Base-by-base conservation (phyloP, 1,140 invertebrate species). In the Calliphora vicina region DNA sequence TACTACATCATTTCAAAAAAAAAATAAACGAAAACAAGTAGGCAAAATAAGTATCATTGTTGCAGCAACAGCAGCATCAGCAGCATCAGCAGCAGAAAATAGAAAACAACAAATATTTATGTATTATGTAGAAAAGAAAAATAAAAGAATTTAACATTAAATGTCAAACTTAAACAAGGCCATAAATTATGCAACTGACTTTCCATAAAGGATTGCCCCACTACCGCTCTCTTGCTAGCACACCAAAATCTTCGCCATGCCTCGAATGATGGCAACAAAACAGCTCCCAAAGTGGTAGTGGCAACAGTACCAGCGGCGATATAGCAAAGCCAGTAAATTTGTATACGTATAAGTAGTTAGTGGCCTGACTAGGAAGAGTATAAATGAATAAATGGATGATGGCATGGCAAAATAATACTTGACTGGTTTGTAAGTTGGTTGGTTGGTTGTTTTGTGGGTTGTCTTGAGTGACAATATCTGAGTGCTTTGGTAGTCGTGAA, bases 111-210 rank as follows among this genome's bases (percentile, higher is more conserved):
- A 50, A 50, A 12, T 15, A 17, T 4, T 50, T 9, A 50, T 8
- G 10, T 35, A 8, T 8, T 35, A 35, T 35, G 6, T 35, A 57
- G 45, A 50, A 50, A n/a, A 67, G 10, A 23, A 23, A 67, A 67
- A 25, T 67, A 17, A 25, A 23, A 23, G 57, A 67, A 67, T 67
- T 67, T 67, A 67, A 67, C 57, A 67, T 20, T 67, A 67, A 67
- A 67, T 67, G 57, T 67, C 57, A 67, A 67, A 67, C 57, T 67
- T 67, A 67, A 67, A 67, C 57, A 67, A 67, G 20, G 57, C 57
- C 20, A 67, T 67, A 67, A 67, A 67, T 67, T 67, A 67, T 67
- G 57, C 57, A 67, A 67, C 57, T 23, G 10, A 17, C 17, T 67
- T 67, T 67, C 4, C 23, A 6, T 23, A 15, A 50, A 50, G 45